Evolutionary conservation across 2,888 invertebrate species (phyloP).

Genomic region (Phlogophora meticulosa): DNA sequence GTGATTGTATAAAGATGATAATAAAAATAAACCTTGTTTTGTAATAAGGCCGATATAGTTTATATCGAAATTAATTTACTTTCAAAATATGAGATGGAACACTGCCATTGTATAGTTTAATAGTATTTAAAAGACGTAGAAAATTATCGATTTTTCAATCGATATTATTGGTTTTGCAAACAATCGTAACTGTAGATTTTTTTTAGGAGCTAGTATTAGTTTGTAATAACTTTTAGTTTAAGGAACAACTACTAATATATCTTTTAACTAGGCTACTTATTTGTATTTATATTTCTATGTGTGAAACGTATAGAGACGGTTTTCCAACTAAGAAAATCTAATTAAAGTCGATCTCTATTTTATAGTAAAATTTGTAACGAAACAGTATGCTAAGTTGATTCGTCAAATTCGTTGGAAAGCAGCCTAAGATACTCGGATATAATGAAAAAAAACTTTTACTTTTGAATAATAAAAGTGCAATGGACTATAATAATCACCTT

Average conservation of each 20-base stretch:
- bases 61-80: conserved; percentile 35
- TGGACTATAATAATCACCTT: conserved; percentile 43
- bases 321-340: conserved; percentile 53
- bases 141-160: conserved; percentile 28
- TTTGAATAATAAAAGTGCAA: conserved; percentile 67
- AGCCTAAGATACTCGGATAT: conserved; percentile 71
- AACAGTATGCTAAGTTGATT: conserved; percentile 20
- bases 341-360: conserved; percentile 50
- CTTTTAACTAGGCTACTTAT: conserved; percentile 49
- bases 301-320: conserved; percentile 47
- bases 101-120: conserved; percentile 76
- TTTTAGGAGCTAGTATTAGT: conserved; percentile 35
- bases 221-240: conserved; percentile 32
- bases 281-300: conserved; percentile 59
- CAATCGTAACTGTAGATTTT: conserved; percentile 38
- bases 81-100: conserved; percentile 60
- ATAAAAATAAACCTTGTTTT: too few species aligned
- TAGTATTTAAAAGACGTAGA: conserved; percentile 58
- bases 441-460: conserved; percentile 57
- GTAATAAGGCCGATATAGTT: conserved; percentile 9
- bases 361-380: conserved; percentile 35
- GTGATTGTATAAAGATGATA: too few species aligned
- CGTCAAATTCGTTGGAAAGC: conserved; percentile 56
- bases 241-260: conserved; percentile 58
- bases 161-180: conserved; percentile 39